phyloP scores from a whole-genome alignment of 1,140 invertebrate genomes.

The Brachionus koreanus region DNA sequence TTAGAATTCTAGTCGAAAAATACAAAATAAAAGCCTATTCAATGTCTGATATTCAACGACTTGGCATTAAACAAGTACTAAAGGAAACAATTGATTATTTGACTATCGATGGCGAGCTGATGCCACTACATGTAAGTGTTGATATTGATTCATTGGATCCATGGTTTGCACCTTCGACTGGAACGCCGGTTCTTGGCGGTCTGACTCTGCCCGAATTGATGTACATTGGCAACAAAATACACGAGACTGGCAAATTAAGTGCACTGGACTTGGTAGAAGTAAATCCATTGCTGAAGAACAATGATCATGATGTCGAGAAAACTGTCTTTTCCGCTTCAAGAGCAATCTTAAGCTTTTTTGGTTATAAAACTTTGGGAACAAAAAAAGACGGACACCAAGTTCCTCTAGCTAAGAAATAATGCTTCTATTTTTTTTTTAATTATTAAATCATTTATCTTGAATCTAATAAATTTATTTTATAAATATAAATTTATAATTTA shows the following conservation, averaged over 20 bases:
- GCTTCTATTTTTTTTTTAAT: neutral
- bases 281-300: slow-evolving; percentile 71
- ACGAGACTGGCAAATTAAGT: slow-evolving; percentile 62
- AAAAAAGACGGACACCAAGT: neutral
- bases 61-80: slow-evolving; percentile 71
- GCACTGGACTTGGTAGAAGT: slow-evolving; percentile 74
- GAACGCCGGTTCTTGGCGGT: slow-evolving; percentile 75
- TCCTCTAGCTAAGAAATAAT: neutral
- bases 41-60: slow-evolving; percentile 77
- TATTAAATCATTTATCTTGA: neutral
- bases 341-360: neutral
- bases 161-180: slow-evolving; percentile 77
- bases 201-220: slow-evolving; percentile 75
- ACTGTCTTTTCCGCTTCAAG: neutral
- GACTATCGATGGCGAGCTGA: slow-evolving; percentile 50
- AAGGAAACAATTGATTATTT: slow-evolving; percentile 50
- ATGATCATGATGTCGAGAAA: slow-evolving; percentile 46
- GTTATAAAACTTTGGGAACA: neutral
- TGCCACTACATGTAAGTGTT: slow-evolving; percentile 81
- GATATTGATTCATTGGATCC: slow-evolving; percentile 86
- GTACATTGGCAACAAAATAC: slow-evolving; percentile 70
- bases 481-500: no score
- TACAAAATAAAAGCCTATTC: slow-evolving; percentile 55
- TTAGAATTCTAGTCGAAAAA: slow-evolving; percentile 53
- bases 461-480: neutral